Evolutionary conservation across 1,140 invertebrate genomes (phyloP), one percentile per base, ranked within the genome.

Genomic region (Procambarus virginalis): DNA sequence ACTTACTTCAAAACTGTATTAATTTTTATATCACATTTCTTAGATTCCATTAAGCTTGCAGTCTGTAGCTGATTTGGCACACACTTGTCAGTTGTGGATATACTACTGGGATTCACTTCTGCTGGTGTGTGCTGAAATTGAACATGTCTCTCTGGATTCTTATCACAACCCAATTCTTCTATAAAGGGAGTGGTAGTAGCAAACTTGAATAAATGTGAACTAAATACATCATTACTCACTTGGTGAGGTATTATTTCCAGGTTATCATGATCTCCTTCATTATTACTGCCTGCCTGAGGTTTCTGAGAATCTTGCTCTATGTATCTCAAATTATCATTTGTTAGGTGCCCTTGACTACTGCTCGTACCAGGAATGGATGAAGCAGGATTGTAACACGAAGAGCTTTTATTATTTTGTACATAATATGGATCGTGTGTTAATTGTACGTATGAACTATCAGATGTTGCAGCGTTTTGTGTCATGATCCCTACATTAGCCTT

Each of bases 1-100:
- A 82, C 80, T 82, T 68, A 82, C 80, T 68, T 64, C 80, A 82
- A 46, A 20, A 82, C 46, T 45, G 68, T 46, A 17, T 68, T 58
- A 82, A 60, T 20, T 34, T 82, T 58, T 46, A 60, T n/a, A 64
- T 55, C 22, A 12, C 58, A n/a, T 49, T 3, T 20, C 34, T 12
- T 5, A 17, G 22, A 3, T 48, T 48, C 55, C 6, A 20, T 14
- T 34, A 34, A 2, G 22, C 20, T 73, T 6, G 8, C 68, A 68
- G 3, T 4, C 6, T 73, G 5, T 73, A 6, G 68, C 68, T 73
- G 68, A 22, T 6, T 8, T 22, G 8, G 5, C 34, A n/a, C 10
- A 34, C 2, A n/a, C 34, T 73, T 73, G 8, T 34, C 68, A 73
- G 4, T 34, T 10, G 5, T 73, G 68, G n/a, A 4, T 22, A 73